phyloP scores from a whole-genome alignment of 2,113 vertebrate species.

The Sceloporus tristichus region DNA sequence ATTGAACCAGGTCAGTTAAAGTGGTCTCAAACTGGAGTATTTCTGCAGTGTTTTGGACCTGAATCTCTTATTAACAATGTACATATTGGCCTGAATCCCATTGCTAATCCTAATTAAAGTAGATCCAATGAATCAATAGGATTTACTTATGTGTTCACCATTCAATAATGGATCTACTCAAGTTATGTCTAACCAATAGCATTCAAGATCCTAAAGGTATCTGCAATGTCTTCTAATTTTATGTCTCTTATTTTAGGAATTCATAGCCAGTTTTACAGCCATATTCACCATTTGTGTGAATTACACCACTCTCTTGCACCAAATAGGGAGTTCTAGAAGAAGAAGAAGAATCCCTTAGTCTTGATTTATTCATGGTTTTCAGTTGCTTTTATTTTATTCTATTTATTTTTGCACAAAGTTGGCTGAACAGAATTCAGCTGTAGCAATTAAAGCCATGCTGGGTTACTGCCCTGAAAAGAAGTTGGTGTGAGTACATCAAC shows the following conservation, averaged over 20 bases:
- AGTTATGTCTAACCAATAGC: background rate
- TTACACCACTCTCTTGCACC: background rate
- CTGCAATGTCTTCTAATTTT: background rate
- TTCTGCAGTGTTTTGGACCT: too few relatives aligned
- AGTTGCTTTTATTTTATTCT: background rate
- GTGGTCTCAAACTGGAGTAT: too few relatives aligned
- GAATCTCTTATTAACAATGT: too few relatives aligned
- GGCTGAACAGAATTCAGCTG: background rate
- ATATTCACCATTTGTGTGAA: background rate
- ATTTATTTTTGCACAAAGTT: background rate
- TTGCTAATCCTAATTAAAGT: too few relatives aligned
- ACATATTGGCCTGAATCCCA: too few relatives aligned
- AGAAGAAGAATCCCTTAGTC: too few relatives aligned
- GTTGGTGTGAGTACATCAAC: constrained; percentile 7
- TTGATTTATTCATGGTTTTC: constrained; percentile 11
- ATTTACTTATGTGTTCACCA: too few relatives aligned
- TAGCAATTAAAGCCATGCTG: background rate
- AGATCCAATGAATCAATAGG: too few relatives aligned
- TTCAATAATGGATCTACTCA: too few relatives aligned
- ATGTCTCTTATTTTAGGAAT: background rate
- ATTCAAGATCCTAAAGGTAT: background rate
- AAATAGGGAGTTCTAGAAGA: background rate
- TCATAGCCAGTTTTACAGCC: constrained; percentile 1
- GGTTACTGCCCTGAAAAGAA: constrained; percentile 14
- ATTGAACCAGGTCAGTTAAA: too few relatives aligned